Conservation (phyloP, 2,113 vertebrate species). For the Edolisoma coerulescens region DNA sequence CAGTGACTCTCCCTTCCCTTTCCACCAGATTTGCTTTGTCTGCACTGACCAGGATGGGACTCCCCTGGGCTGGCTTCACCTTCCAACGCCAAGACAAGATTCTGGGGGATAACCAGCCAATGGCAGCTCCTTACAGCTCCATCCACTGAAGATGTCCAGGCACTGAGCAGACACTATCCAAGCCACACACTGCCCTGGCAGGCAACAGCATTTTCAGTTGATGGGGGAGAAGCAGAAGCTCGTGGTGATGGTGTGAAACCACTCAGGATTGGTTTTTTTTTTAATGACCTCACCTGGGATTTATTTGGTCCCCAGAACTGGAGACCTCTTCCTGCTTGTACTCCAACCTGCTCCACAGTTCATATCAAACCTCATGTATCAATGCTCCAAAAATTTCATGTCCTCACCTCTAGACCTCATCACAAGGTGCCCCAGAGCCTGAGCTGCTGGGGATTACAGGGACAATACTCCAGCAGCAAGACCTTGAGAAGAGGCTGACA, state of each 20-base stretch:
- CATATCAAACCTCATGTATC: background rate
- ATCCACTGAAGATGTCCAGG: background rate
- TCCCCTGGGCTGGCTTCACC: background rate
- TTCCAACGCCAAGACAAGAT: background rate
- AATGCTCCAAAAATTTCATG: background rate
- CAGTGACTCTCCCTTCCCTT: background rate
- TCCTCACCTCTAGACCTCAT: background rate
- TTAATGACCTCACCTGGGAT: background rate
- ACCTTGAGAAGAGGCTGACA: background rate
- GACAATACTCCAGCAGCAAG: background rate
- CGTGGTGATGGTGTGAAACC: background rate
- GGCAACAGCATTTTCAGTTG: background rate
- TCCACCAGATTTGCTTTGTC: background rate
- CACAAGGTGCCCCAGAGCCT: background rate
- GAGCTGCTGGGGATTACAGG: background rate
- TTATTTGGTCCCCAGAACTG: background rate
- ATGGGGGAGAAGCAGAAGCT: background rate
- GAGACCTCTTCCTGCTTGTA: background rate
- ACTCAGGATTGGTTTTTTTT: too few relatives aligned
- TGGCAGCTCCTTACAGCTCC: background rate
- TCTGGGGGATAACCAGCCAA: background rate
- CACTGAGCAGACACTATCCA: background rate
- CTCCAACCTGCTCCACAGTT: background rate
- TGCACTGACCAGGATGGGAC: rapidly evolving
- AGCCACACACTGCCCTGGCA: background rate